These are phyloP conservation scores for Stenopsyche tienmushanensis DNA, from an alignment of 1,140 invertebrate genomes.

Conservation along the genomic window DNA sequence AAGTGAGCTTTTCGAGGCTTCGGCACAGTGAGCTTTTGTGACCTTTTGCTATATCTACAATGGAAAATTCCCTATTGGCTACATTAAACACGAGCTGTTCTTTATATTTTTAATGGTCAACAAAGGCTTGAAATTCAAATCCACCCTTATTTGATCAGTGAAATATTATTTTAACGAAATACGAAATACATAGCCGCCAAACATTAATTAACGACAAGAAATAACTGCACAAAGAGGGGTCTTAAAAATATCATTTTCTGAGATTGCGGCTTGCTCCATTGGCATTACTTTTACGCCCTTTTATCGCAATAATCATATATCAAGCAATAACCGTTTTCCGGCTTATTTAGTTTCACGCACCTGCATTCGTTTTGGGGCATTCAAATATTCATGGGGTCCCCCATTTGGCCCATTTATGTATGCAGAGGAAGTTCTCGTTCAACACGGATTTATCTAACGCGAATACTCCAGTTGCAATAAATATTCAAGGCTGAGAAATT, in stretches of 20 bases:
- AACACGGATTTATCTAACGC: too few relatives aligned
- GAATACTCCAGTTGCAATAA: too few relatives aligned
- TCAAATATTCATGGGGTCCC: neutral
- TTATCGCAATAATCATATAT: conserved; percentile 26
- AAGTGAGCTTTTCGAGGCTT: conserved; percentile 13
- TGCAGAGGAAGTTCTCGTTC: too few relatives aligned
- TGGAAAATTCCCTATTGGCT: neutral
- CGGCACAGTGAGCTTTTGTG: conserved; percentile 14
- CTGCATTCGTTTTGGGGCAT: conserved; percentile 19
- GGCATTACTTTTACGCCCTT: conserved; percentile 16
- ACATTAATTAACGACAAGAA: conserved; percentile 2
- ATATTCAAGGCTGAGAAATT: too few relatives aligned
- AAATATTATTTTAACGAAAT: too few relatives aligned
- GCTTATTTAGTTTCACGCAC: conserved; percentile 33
- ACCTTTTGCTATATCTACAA: neutral
- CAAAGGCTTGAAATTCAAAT: too few relatives aligned
- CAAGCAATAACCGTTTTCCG: conserved; percentile 35
- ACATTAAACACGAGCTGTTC: neutral
- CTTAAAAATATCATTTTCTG: neutral
- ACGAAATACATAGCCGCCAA: neutral
- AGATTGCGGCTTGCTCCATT: too few relatives aligned
- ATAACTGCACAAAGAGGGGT: neutral
- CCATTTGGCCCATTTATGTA: neutral
- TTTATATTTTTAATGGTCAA: too few relatives aligned
- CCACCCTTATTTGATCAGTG: too few relatives aligned